These are phyloP conservation scores for Hippocampus guttulatus DNA, from an alignment of 2,113 vertebrate species.

Conservation along the genomic window DNA sequence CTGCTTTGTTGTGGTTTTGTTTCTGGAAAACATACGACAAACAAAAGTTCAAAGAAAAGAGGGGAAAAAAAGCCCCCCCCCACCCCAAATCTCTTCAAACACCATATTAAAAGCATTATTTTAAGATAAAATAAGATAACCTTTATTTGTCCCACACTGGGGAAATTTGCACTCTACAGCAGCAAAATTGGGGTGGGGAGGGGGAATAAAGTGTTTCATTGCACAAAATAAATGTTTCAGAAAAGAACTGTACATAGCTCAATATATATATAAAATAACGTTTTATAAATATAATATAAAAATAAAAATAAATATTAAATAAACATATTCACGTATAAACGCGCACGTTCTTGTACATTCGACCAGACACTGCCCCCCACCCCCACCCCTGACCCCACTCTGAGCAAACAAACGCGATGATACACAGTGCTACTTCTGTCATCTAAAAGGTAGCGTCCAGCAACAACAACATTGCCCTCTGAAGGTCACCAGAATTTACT, in stretches of 20 bases:
- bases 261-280: too few relatives aligned
- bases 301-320: not conserved
- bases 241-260: too few relatives aligned
- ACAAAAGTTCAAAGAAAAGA: too few relatives aligned
- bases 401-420: conserved; percentile 30
- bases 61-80: too few relatives aligned
- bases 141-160: too few relatives aligned
- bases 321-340: not conserved
- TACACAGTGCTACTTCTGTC: conserved; percentile 17
- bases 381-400: conserved; percentile 27
- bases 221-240: too few relatives aligned
- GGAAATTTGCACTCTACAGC: too few relatives aligned
- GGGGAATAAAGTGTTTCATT: too few relatives aligned
- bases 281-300: too few relatives aligned
- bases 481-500: conserved; percentile 69
- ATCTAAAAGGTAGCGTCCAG: conserved; percentile 37
- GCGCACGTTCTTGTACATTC: not conserved
- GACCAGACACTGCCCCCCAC: conserved; percentile 42
- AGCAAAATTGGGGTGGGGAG: too few relatives aligned
- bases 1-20: too few relatives aligned
- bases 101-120: not conserved
- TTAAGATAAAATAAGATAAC: conserved; percentile 1
- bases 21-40: not conserved
- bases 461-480: conserved; percentile 69
- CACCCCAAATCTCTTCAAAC: too few relatives aligned